Conservation (phyloP, 2,797 vertebrate genomes). For the Dendrocincla fuliginosa region DNA sequence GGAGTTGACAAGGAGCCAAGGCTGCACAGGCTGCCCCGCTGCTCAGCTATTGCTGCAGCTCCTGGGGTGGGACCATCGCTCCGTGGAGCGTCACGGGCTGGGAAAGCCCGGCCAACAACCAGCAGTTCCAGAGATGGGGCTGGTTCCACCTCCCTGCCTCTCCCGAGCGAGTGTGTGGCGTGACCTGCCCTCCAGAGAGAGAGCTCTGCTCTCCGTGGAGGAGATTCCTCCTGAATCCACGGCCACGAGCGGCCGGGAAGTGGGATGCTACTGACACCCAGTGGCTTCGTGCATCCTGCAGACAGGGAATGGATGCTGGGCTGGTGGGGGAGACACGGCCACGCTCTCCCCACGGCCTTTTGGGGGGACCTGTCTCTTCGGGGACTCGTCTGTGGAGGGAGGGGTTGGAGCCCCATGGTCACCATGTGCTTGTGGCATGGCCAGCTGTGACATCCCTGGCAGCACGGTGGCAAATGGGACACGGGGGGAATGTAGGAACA, state of each 20-base stretch:
- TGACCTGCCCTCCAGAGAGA: background rate
- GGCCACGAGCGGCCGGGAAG: background rate
- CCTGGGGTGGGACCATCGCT: background rate
- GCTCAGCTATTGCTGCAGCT: background rate
- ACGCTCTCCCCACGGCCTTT: background rate
- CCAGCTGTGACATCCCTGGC: background rate
- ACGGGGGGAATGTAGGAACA: background rate
- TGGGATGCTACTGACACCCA: constrained; percentile 29
- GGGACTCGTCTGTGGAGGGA: background rate
- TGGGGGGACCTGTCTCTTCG: rapidly evolving
- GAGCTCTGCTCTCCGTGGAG: background rate
- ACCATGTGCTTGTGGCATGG: background rate
- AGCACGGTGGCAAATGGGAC: background rate
- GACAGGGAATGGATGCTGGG: background rate
- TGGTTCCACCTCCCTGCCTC: background rate
- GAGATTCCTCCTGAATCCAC: background rate
- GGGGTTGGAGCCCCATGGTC: background rate
- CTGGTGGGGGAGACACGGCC: background rate
- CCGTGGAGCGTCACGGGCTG: background rate
- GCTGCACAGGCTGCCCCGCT: background rate
- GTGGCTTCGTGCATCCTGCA: background rate
- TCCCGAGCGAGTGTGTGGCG: rapidly evolving
- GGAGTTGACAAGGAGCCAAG: background rate
- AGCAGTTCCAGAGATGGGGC: background rate
- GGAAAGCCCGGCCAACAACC: background rate